Conservation (phyloP, 2,888 invertebrate species). For the Macaria notata region DNA sequence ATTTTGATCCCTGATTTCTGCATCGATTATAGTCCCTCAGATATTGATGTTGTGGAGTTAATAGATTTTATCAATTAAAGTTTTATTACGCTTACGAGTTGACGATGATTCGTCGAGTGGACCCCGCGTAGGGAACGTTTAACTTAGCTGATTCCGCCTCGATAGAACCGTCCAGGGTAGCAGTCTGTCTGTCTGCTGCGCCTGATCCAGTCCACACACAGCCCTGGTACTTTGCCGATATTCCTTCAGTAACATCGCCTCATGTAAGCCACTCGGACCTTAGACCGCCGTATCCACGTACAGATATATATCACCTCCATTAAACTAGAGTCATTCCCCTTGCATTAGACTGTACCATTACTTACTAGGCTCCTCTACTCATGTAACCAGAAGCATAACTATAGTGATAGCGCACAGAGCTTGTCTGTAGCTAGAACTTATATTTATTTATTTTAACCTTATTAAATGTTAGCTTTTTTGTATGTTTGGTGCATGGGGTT, state of each 20-base stretch:
- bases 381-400: conserved; percentile 43
- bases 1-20: conserved; percentile 71
- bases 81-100: conserved; percentile 61
- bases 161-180: conserved; percentile 70
- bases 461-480: conserved; percentile 49
- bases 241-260: conserved; percentile 50
- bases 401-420: conserved; percentile 57
- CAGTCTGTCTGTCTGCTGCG: conserved; percentile 64
- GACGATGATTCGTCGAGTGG: conserved; percentile 47
- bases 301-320: conserved; percentile 42
- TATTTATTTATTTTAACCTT: conserved; percentile 49
- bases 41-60: conserved; percentile 78
- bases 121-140: conserved; percentile 71
- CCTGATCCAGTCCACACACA: conserved; percentile 55
- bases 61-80: conserved; percentile 59
- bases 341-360: conserved; percentile 52
- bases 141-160: conserved; percentile 73
- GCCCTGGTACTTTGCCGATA: conserved; percentile 64
- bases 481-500: conserved; percentile 69
- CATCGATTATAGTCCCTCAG: conserved; percentile 75
- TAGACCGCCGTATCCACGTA: conserved; percentile 56
- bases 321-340: conserved; percentile 51
- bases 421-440: conserved; percentile 60
- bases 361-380: conserved; percentile 49
- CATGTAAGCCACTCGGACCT: conserved; percentile 43